These are phyloP conservation scores for Psettodes erumei DNA, from an alignment of 2,113 vertebrate species.

Conservation along the genomic window DNA sequence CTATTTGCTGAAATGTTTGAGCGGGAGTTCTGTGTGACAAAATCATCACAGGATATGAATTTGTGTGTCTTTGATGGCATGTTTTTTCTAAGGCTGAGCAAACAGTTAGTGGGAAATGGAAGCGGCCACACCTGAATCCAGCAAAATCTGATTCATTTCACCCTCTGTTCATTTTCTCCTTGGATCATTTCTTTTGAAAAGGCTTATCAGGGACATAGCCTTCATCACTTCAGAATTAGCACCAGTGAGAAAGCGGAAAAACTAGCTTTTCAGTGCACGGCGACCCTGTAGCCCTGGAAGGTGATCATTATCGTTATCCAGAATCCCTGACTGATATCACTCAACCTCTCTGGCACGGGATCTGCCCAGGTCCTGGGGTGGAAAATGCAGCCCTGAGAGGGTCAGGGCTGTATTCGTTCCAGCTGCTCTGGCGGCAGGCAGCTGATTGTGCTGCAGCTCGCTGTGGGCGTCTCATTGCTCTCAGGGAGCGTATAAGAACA, in stretches of 20 bases:
- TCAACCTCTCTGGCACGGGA: slow-evolving; percentile 72
- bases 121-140: slow-evolving; percentile 24
- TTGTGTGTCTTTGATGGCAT: slow-evolving; percentile 20
- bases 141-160: slow-evolving; percentile 32
- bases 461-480: slow-evolving; percentile 17
- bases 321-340: slow-evolving; percentile 84
- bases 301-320: slow-evolving; percentile 63
- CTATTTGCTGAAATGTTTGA: not conserved
- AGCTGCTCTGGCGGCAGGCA: slow-evolving; percentile 79
- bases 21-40: slow-evolving; percentile 34
- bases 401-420: slow-evolving; percentile 71
- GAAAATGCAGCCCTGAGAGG: slow-evolving; percentile 66
- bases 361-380: slow-evolving; percentile 4
- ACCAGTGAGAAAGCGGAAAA: slow-evolving; percentile 47
- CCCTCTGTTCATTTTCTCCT: slow-evolving; percentile 55
- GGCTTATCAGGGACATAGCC: slow-evolving; percentile 84
- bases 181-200: slow-evolving; percentile 67
- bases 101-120: slow-evolving; percentile 37
- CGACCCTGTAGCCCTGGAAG: slow-evolving; percentile 77
- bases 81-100: slow-evolving; percentile 41
- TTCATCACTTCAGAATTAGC: slow-evolving; percentile 85
- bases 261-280: slow-evolving; percentile 16
- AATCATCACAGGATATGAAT: slow-evolving; percentile 32
- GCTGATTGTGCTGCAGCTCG: slow-evolving; percentile 74
- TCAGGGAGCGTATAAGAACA: slow-evolving; percentile 5